These are phyloP conservation scores for Arrhamphus sclerolepis DNA, from an alignment of 2,797 vertebrate genomes.

Conservation along the genomic window DNA sequence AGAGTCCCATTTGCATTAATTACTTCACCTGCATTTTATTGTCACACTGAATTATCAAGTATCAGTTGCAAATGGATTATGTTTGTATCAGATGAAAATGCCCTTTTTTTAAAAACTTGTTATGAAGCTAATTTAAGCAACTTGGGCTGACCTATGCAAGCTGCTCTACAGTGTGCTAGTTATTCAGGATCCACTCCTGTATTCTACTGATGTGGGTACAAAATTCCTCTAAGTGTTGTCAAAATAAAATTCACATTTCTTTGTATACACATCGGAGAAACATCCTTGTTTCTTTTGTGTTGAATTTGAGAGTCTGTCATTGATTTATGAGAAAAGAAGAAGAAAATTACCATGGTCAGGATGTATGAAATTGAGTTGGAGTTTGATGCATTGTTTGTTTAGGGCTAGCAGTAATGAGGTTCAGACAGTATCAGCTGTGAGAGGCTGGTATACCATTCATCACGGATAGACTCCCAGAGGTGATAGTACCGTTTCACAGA, in stretches of 20 bases:
- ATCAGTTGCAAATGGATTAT: slow-evolving; percentile 47
- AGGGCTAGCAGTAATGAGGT: slow-evolving; percentile 72
- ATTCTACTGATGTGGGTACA: neutral
- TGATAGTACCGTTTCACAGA: slow-evolving; percentile 58
- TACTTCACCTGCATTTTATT: slow-evolving; percentile 47
- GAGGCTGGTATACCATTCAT: slow-evolving; percentile 70
- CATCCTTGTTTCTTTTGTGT: slow-evolving; percentile 37
- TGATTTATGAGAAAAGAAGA: slow-evolving; percentile 74
- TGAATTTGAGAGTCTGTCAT: slow-evolving; percentile 60
- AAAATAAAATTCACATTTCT: neutral
- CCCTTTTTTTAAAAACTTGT: slow-evolving; percentile 27
- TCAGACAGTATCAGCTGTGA: slow-evolving; percentile 72
- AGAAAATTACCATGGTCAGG: slow-evolving; percentile 72
- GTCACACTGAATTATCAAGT: slow-evolving; percentile 44
- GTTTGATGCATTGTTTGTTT: slow-evolving; percentile 79
- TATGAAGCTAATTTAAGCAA: too few relatives aligned
- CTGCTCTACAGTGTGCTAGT: neutral
- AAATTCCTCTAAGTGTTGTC: too few relatives aligned
- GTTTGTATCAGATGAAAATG: slow-evolving; percentile 37
- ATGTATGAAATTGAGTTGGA: slow-evolving; percentile 79
- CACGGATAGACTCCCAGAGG: slow-evolving; percentile 66
- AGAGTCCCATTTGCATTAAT: slow-evolving; percentile 55
- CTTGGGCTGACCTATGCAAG: neutral
- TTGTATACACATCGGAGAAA: neutral
- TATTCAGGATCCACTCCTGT: too few relatives aligned